Percentiles rank a stretch among this genome's conserved stretches.
These are phyloP conservation scores for Chunga burmeisteri DNA, from an alignment of 2,113 vertebrate species.

Conservation along the genomic window DNA sequence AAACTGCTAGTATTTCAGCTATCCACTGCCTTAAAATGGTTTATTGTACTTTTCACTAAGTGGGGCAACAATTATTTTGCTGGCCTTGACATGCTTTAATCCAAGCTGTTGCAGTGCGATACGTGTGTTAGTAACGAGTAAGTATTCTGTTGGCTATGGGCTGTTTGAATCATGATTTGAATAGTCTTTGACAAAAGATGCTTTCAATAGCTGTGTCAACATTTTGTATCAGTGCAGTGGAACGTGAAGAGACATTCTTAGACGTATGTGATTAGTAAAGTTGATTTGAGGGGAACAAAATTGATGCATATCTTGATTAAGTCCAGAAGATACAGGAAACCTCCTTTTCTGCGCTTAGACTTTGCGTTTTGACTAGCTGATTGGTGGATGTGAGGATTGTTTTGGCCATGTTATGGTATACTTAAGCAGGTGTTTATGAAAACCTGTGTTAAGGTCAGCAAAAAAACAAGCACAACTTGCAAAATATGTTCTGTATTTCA, in stretches of 20 bases:
- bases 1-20: background rate
- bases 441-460: background rate
- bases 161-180: background rate
- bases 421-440: background rate
- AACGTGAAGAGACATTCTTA: background rate
- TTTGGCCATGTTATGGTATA: background rate
- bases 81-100: background rate
- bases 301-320: background rate
- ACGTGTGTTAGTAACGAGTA: background rate
- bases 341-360: background rate
- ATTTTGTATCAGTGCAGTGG: background rate
- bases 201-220: background rate
- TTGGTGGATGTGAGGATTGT: background rate
- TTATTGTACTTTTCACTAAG: background rate
- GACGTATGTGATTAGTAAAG: background rate
- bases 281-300: background rate
- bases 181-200: background rate
- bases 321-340: background rate
- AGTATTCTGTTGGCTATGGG: background rate
- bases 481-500: background rate
- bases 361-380: background rate
- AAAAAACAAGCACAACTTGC: background rate
- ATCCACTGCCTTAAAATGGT: background rate
- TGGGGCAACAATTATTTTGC: background rate
- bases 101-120: background rate